Evolutionary conservation across 2,888 invertebrate genomes (phyloP), one percentile per base, ranked within the genome.

Genomic region (Carcina quercana): DNA sequence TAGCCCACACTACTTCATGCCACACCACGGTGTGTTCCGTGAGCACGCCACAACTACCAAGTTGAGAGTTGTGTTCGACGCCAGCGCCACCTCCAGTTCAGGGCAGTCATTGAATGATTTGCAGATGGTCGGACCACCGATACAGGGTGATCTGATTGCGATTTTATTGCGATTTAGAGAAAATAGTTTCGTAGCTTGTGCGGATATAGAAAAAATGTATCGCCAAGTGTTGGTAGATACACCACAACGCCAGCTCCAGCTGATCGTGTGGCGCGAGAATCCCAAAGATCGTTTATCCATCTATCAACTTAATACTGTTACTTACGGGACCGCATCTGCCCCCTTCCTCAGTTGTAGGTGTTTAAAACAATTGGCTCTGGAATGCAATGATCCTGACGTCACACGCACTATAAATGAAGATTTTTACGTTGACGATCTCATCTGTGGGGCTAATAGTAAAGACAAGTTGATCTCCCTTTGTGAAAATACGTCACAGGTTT

Each of bases 351-450:
- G 41, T 7, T 40, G 40, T 3, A 25, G 45, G 19, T 45, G 42
- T 12, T 17, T 48, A n/a, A 32, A 40, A 17, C 42, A 43, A 25
- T 14, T 50, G 4, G 45, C 44, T 0, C 8, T 29, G 2, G 50
- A 52, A 12, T 41, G 50, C 14, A 20, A 31, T 19, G 26, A 38
- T 29, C 12, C 15, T 3, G 26, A n/a, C 5, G 19, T 29, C 8
- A 30, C 33, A 21, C 35, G 32, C 28, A 43, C 31, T 5, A 45
- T 28, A 35, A 38, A 4, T 8, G 21, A 15, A 14, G 50, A 31
- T 30, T 51, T 31, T 39, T 38, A 28, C 32, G 42, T 31, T 41
- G 50, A 34, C 42, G 52, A 27, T 48, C 45, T 29, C 4, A 13
- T 20, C 8, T n/a, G 13, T n/a, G 20, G 20, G 15, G 8, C 6